These are phyloP conservation scores for Listrodromus nycthemerus DNA, from an alignment of 2,888 invertebrate species.

Conservation along the genomic window DNA sequence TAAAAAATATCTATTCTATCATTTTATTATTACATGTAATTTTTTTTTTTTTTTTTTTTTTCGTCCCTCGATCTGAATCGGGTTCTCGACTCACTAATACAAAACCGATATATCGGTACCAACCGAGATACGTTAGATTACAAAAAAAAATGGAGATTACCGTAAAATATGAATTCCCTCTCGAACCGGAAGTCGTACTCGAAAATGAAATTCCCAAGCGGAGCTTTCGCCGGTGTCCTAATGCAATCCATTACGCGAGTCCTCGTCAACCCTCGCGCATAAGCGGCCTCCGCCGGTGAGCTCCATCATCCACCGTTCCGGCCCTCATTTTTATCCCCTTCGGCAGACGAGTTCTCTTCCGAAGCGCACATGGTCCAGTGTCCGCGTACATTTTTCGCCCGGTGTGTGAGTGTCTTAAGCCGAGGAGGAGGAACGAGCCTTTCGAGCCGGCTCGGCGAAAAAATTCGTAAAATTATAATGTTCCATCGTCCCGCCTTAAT, in stretches of 20 bases:
- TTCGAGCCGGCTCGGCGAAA: constrained; percentile 63
- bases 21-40: too few relatives aligned
- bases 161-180: constrained; percentile 66
- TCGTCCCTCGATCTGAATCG: too few relatives aligned
- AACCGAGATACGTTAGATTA: neutral
- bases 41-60: too few relatives aligned
- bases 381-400: constrained; percentile 24
- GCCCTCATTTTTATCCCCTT: constrained; percentile 68
- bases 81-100: too few relatives aligned
- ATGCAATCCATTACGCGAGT: constrained; percentile 72
- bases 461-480: constrained; percentile 82
- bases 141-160: neutral
- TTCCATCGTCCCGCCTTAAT: constrained; percentile 80
- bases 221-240: constrained; percentile 66
- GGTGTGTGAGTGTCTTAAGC: constrained; percentile 58
- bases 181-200: constrained; percentile 40
- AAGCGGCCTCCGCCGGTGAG: constrained; percentile 35
- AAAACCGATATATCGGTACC: neutral
- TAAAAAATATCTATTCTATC: too few relatives aligned
- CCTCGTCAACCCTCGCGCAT: constrained; percentile 43
- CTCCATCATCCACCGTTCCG: constrained; percentile 38
- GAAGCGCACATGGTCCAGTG: constrained; percentile 54
- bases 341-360: constrained; percentile 39
- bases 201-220: constrained; percentile 60
- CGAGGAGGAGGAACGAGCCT: constrained; percentile 43